Conservation (phyloP, 2,888 invertebrate species). For the Drymonia ruficornis region DNA sequence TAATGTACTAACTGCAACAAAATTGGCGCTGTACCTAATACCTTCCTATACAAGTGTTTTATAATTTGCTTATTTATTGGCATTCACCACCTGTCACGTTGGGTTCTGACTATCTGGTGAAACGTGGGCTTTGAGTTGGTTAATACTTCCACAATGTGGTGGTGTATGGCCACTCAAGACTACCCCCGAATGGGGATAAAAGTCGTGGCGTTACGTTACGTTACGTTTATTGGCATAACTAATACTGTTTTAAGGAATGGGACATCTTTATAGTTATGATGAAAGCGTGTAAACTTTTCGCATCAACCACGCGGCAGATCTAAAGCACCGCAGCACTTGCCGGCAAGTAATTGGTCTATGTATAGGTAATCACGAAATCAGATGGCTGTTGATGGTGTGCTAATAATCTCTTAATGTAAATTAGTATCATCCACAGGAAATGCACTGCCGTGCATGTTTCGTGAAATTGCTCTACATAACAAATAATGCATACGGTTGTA, state of each 20-base stretch:
- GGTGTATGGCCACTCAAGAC: no score
- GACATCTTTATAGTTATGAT: slow-evolving; percentile 44
- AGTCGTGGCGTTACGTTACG: no score
- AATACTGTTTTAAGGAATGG: slow-evolving; percentile 20
- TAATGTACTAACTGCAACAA: no score
- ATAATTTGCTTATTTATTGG: no score
- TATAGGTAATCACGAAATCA: slow-evolving; percentile 10
- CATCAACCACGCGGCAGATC: slow-evolving; percentile 76
- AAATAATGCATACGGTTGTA: slow-evolving; percentile 16
- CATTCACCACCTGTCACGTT: no score
- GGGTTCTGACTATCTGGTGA: no score
- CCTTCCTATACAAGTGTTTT: neutral
- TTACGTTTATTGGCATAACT: slow-evolving; percentile 7
- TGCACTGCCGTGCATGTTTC: slow-evolving; percentile 27
- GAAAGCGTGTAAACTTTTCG: slow-evolving; percentile 59
- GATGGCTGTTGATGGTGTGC: slow-evolving; percentile 25
- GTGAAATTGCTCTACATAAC: slow-evolving; percentile 26
- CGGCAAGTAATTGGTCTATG: slow-evolving; percentile 18
- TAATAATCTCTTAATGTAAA: slow-evolving; percentile 40
- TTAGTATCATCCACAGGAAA: slow-evolving; percentile 38
- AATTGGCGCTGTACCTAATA: no score
- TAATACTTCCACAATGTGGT: no score
- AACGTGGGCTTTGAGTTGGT: no score
- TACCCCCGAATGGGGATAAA: no score
- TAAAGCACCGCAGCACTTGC: slow-evolving; percentile 67